phyloP scores from a whole-genome alignment of 30 jellyfish, hydroid and myxozoan genomes.

The Turritopsis rubra region DNA sequence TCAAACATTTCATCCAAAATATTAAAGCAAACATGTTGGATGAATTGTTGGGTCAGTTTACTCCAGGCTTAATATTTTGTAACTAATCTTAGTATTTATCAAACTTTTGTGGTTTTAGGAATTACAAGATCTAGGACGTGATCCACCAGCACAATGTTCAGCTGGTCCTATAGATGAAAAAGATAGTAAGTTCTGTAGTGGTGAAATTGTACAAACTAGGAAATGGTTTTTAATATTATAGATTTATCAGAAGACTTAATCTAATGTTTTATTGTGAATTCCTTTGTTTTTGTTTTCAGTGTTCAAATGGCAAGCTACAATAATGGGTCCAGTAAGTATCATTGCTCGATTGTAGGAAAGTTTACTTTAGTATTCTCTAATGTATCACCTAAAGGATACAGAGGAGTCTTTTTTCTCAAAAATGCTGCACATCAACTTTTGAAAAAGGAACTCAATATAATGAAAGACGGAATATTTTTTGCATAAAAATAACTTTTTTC shows the following conservation, averaged over 20 bases:
- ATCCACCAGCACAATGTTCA: conserved; percentile 99
- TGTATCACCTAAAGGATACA: no score
- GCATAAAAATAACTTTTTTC: no score
- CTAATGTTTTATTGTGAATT: background rate
- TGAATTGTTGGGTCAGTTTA: no score
- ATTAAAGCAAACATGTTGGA: no score
- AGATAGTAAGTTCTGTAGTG: conserved; percentile 61
- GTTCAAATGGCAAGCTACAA: conserved; percentile 98
- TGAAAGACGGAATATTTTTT: no score
- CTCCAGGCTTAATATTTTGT: no score
- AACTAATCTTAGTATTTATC: background rate
- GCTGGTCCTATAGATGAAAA: conserved; percentile 98
- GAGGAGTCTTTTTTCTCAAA: no score
- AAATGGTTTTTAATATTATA: background rate
- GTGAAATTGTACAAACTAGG: background rate
- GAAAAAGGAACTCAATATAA: no score
- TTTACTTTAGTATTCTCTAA: no score
- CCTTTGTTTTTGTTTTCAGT: conserved; percentile 35
- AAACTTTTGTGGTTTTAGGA: conserved; percentile 38
- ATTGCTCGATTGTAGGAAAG: background rate
- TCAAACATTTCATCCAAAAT: no score
- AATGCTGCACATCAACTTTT: no score
- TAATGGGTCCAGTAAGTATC: conserved; percentile 96
- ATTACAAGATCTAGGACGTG: conserved; percentile 81
- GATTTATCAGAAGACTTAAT: background rate